These are phyloP conservation scores for Rhagonycha lutea DNA, from an alignment of 2,888 invertebrate genomes.

Conservation along the genomic window DNA sequence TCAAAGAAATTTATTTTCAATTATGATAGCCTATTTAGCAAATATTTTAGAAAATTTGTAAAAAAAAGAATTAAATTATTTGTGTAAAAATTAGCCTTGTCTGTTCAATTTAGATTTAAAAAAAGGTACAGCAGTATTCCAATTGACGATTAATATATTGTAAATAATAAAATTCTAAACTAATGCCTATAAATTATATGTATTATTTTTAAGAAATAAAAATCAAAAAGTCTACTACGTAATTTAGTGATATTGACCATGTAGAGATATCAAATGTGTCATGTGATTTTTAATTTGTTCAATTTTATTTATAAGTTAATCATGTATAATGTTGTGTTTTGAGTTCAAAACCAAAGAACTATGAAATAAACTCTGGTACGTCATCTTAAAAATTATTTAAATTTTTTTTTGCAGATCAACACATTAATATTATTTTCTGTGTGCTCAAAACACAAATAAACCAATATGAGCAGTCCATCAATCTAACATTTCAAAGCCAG, in stretches of 20 bases:
- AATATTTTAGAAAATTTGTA: constrained; percentile 3
- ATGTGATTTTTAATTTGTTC: constrained; percentile 21
- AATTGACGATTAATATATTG: constrained; percentile 17
- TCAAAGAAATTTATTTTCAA: background rate
- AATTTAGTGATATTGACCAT: constrained; percentile 25
- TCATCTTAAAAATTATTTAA: background rate
- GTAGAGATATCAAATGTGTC: constrained; percentile 21
- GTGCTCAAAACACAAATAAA: no score
- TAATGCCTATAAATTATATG: constrained; percentile 47
- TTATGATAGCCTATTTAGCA: constrained; percentile 6
- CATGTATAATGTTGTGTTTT: constrained; percentile 34
- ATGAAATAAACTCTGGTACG: constrained; percentile 37
- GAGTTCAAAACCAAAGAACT: constrained; percentile 39
- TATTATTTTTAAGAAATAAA: constrained; percentile 32
- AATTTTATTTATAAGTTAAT: constrained; percentile 19
- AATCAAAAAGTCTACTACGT: constrained; percentile 22
- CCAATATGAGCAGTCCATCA: no score
- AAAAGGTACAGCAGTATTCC: constrained; percentile 12
- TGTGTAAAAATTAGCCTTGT: constrained; percentile 12
- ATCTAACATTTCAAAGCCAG: no score
- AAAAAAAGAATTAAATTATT: constrained; percentile 1
- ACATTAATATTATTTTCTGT: no score
- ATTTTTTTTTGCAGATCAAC: background rate
- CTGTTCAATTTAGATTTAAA: constrained; percentile 8
- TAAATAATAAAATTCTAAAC: constrained; percentile 49